These are phyloP conservation scores for Eucriotettix oculatus DNA, from an alignment of 2,888 invertebrate species.

Conservation along the genomic window DNA sequence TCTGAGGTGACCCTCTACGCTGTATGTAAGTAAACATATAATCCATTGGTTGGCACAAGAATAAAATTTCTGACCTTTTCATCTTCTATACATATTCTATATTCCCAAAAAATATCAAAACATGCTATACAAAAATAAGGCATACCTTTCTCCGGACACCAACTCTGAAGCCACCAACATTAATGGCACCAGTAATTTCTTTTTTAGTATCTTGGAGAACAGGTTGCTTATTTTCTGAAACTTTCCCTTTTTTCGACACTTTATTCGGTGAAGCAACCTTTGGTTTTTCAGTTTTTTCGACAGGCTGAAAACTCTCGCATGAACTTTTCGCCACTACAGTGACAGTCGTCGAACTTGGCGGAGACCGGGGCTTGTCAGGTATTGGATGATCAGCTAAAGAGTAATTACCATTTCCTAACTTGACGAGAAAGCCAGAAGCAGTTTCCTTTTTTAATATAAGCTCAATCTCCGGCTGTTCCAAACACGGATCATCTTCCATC, in stretches of 20 bases:
- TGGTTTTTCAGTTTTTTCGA: not conserved
- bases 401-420: conserved; percentile 49
- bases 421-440: conserved; percentile 46
- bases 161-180: conserved; percentile 12
- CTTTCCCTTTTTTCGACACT: too few relatives aligned
- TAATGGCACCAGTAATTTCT: not conserved
- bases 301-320: not conserved
- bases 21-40: too few relatives aligned
- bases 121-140: not conserved
- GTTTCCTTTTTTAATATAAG: conserved; percentile 53
- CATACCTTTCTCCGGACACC: conserved; percentile 15
- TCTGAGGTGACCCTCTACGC: too few relatives aligned
- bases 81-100: too few relatives aligned
- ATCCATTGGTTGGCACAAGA: too few relatives aligned
- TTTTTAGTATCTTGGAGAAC: not conserved
- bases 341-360: not conserved
- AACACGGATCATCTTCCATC: conserved; percentile 36
- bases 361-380: not conserved
- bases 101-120: too few relatives aligned
- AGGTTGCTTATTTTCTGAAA: not conserved
- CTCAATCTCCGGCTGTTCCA: conserved; percentile 20
- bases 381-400: conserved; percentile 26
- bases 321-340: not conserved
- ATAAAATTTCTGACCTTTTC: too few relatives aligned
- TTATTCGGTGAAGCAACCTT: not conserved